These are phyloP conservation scores for Menidia beryllina DNA, from an alignment of 2,113 vertebrate genomes.

Conservation along the genomic window DNA sequence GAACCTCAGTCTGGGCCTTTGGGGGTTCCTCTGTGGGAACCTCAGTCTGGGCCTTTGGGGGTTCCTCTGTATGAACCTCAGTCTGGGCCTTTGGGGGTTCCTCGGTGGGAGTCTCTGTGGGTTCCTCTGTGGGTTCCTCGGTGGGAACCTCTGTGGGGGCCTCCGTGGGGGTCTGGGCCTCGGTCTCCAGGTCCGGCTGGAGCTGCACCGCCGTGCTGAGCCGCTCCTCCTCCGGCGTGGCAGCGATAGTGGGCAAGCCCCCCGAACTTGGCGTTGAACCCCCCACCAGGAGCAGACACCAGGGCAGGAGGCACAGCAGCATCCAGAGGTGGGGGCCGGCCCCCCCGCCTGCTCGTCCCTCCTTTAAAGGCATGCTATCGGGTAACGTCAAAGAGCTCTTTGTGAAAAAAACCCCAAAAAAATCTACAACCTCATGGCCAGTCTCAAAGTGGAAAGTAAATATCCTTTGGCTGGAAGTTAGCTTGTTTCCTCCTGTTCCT, in stretches of 20 bases:
- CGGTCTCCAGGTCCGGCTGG: slow-evolving; percentile 72
- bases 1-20: too few relatives aligned
- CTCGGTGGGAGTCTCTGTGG: slow-evolving; percentile 10
- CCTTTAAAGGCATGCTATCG: slow-evolving; percentile 51
- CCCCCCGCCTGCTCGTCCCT: not conserved
- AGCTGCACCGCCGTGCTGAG: slow-evolving; percentile 31
- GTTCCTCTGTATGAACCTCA: slow-evolving; percentile 38
- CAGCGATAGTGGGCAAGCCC: slow-evolving; percentile 11
- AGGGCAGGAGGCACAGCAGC: slow-evolving; percentile 55
- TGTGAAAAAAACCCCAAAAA: slow-evolving; percentile 1
- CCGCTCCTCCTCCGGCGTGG: slow-evolving; percentile 38
- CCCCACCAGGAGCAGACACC: slow-evolving; percentile 23
- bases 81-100: slow-evolving; percentile 5
- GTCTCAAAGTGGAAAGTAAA: not conserved
- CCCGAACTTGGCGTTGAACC: slow-evolving; percentile 46
- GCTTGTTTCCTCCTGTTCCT: not conserved
- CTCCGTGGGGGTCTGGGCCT: slow-evolving; percentile 40
- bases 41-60: too few relatives aligned
- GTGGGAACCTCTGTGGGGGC: slow-evolving; percentile 15
- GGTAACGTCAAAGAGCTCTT: slow-evolving; percentile 12
- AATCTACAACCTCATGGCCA: slow-evolving; percentile 49
- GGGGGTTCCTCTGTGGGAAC: too few relatives aligned
- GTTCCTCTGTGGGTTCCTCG: slow-evolving; percentile 17
- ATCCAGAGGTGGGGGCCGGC: slow-evolving; percentile 32
- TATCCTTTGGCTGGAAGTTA: slow-evolving; percentile 32